A percentile compares a stretch with the other conserved stretches of the same genome.
Conservation (phyloP, 2,797 vertebrate genomes). For the Toxotes lorentzi region DNA sequence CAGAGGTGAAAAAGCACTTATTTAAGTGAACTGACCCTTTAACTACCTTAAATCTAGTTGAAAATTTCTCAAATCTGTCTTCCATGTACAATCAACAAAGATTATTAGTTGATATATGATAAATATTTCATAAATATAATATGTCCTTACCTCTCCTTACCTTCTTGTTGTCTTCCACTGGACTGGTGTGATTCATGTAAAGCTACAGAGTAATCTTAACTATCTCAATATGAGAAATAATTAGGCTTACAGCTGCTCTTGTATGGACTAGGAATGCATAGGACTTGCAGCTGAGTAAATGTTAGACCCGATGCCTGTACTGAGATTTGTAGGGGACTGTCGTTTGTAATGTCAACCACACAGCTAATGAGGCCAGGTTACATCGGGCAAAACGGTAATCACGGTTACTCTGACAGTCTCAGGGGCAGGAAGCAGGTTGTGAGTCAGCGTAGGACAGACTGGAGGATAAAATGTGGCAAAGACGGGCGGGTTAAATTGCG, state of each 20-base stretch:
- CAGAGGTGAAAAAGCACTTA: not conserved
- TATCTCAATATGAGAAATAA: conserved; percentile 69
- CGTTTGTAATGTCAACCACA: conserved; percentile 22
- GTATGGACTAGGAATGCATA: conserved; percentile 16
- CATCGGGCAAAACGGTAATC: conserved; percentile 30
- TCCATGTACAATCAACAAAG: not conserved
- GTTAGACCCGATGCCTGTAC: not conserved
- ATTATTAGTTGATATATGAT: not conserved
- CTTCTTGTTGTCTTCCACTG: not conserved
- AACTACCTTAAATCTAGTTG: not conserved
- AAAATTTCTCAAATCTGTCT: not conserved
- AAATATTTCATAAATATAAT: conserved; percentile 41
- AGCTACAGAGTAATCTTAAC: conserved; percentile 15
- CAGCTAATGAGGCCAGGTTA: conserved; percentile 15
- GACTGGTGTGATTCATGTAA: conserved; percentile 29
- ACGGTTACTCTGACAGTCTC: conserved; percentile 10
- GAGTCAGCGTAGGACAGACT: conserved; percentile 20
- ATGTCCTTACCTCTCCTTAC: not conserved
- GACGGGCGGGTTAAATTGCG: conserved; percentile 20
- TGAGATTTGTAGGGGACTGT: not conserved
- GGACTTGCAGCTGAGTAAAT: conserved; percentile 4
- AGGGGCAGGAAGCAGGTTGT: conserved; percentile 6
- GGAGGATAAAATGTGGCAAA: conserved; percentile 26
- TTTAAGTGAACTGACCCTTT: not conserved
- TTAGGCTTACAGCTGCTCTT: conserved; percentile 7